Percentiles rank a stretch among this genome's conserved stretches.
phyloP scores from a whole-genome alignment of 2,888 invertebrate species.

The Eupeodes luniger region DNA sequence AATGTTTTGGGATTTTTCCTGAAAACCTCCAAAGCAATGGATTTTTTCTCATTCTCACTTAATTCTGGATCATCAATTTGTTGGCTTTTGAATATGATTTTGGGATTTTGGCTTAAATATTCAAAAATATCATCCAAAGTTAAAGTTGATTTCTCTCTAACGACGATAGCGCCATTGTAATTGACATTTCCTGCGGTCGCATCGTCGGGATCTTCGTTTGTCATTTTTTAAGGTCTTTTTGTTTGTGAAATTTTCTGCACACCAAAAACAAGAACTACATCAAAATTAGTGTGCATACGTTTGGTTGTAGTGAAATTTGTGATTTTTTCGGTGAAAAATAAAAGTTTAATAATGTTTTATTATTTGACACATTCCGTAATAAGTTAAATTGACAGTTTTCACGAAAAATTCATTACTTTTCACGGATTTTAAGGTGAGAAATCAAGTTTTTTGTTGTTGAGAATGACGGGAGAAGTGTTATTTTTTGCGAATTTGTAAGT shows the following conservation, averaged over 20 bases:
- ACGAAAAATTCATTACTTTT: constrained; percentile 34
- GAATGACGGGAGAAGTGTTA: constrained; percentile 1
- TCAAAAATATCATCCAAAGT: constrained; percentile 78
- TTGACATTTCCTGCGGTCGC: constrained; percentile 30
- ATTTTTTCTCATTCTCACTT: constrained; percentile 88
- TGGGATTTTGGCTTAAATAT: constrained; percentile 79
- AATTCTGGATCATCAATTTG: constrained; percentile 92
- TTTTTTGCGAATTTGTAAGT: not conserved
- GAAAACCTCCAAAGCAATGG: constrained; percentile 88
- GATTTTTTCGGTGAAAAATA: constrained; percentile 10
- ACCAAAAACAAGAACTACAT: not conserved
- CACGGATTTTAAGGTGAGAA: not conserved
- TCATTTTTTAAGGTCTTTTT: constrained; percentile 38
- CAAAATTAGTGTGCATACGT: constrained; percentile 9
- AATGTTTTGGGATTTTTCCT: constrained; percentile 89
- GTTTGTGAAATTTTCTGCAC: constrained; percentile 28
- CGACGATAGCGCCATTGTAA: constrained; percentile 27
- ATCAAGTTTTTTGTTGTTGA: constrained; percentile 15
- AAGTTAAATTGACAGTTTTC: constrained; percentile 27
- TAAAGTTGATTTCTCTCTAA: constrained; percentile 42
- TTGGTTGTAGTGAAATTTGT: not conserved
- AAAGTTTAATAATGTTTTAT: constrained; percentile 10
- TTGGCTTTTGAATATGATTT: constrained; percentile 90
- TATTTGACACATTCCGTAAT: constrained; percentile 31
- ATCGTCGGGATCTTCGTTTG: constrained; percentile 67